A percentile compares a stretch with the other conserved stretches of the same genome.
Evolutionary conservation across 2,888 invertebrate genomes (phyloP).

Genomic region (Cantharis nigra): DNA sequence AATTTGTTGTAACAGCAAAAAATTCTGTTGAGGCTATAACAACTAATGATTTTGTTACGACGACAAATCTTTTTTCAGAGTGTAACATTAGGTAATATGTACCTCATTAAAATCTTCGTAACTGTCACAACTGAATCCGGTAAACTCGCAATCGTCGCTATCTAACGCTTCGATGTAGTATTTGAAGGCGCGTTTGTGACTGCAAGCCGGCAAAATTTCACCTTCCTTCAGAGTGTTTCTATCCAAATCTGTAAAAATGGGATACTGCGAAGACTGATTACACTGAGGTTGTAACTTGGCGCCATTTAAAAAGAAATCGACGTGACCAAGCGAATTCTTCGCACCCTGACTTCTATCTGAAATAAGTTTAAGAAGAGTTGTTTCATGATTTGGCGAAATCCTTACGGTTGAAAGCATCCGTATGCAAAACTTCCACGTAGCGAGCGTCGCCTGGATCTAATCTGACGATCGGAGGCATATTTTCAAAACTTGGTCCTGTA

Average conservation of each 20-base stretch:
- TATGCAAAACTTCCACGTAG: slow-evolving; percentile 65
- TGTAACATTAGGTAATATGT: neutral
- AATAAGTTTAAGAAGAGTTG: neutral
- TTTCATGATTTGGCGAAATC: neutral
- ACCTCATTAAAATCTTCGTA: slow-evolving; percentile 46
- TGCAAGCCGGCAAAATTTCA: slow-evolving; percentile 53
- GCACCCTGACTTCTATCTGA: slow-evolving; percentile 52
- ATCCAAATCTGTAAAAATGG: slow-evolving; percentile 42
- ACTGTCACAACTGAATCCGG: slow-evolving; percentile 49
- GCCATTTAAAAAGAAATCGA: slow-evolving; percentile 54
- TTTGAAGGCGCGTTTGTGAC: slow-evolving; percentile 54
- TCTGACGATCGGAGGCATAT: slow-evolving; percentile 58
- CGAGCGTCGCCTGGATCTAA: slow-evolving; percentile 60
- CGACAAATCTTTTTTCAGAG: too few relatives aligned
- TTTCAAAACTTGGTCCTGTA: slow-evolving; percentile 62
- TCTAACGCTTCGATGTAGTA: slow-evolving; percentile 54
- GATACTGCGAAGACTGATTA: slow-evolving; percentile 39
- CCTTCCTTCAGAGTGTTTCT: slow-evolving; percentile 46
- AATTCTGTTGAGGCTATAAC: too few relatives aligned
- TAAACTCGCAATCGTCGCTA: slow-evolving; percentile 48
- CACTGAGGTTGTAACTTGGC: slow-evolving; percentile 53
- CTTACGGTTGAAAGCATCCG: slow-evolving; percentile 54
- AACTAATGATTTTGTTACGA: too few relatives aligned
- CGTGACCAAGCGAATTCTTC: slow-evolving; percentile 48
- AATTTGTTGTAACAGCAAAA: too few relatives aligned